Conservation (phyloP, 2,888 invertebrate species). For the Orthonevra nobilis region DNA sequence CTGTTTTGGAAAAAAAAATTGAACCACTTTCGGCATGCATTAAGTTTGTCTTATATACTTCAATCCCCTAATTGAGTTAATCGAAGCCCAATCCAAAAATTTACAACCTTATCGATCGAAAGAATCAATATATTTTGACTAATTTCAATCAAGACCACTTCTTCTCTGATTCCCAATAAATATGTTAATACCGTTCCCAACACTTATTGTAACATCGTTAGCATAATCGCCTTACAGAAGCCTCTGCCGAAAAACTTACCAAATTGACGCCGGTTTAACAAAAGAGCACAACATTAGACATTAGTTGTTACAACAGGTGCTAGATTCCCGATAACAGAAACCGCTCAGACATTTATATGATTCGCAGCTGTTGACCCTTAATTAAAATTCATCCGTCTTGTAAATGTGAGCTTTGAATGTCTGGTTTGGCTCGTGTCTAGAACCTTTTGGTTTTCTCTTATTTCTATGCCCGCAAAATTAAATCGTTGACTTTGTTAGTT, state of each 20-base stretch:
- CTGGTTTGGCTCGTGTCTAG: conserved; percentile 42
- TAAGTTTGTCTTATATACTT: no score
- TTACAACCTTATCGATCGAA: no score
- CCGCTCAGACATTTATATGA: no score
- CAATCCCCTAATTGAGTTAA: no score
- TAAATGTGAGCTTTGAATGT: not conserved
- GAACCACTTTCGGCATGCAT: no score
- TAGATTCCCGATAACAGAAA: not conserved
- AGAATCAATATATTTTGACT: no score
- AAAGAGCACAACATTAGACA: not conserved
- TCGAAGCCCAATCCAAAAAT: no score
- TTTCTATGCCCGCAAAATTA: conserved; percentile 5
- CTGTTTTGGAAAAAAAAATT: no score
- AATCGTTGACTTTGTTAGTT: not conserved
- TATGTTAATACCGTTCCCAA: no score
- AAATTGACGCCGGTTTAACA: not conserved
- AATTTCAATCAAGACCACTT: no score
- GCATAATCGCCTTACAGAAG: not conserved
- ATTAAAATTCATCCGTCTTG: no score
- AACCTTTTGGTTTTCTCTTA: conserved; percentile 1
- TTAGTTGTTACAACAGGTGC: not conserved
- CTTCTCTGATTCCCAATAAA: not conserved
- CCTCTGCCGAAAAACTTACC: not conserved
- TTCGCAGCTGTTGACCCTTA: no score
- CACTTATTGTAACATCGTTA: not conserved